These are phyloP conservation scores for Eurytoma adleriae DNA, from an alignment of 2,888 invertebrate genomes.

Conservation along the genomic window DNA sequence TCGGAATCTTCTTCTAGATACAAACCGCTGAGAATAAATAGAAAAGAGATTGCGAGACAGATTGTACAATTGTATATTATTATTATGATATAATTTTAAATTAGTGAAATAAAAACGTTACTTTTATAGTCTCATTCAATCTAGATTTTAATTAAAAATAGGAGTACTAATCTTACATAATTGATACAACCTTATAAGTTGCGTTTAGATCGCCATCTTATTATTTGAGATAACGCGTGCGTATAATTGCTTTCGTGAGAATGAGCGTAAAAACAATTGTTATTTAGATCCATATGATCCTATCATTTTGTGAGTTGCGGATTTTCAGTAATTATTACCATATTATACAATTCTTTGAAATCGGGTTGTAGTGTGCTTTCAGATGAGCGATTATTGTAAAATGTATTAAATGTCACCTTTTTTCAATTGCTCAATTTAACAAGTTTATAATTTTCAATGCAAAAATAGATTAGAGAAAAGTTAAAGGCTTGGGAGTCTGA, in stretches of 20 bases:
- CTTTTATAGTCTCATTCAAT: neutral
- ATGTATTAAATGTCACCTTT: neutral
- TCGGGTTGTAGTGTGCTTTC: constrained; percentile 20
- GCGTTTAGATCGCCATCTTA: constrained; percentile 30
- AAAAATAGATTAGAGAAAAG: neutral
- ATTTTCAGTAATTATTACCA: constrained; percentile 37
- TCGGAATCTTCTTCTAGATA: neutral
- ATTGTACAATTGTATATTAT: too few species aligned
- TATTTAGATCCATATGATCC: constrained; percentile 33
- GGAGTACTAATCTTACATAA: neutral
- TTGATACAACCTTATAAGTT: constrained; percentile 7
- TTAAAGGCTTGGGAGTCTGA: neutral
- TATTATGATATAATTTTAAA: too few species aligned
- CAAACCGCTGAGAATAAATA: too few species aligned
- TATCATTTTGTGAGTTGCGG: constrained; percentile 34
- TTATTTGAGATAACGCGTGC: constrained; percentile 33
- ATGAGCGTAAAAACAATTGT: constrained; percentile 44
- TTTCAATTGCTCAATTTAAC: neutral
- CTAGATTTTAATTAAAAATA: neutral
- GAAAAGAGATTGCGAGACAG: too few species aligned
- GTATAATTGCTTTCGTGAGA: constrained; percentile 55
- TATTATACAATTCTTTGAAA: constrained; percentile 44
- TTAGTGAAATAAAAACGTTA: neutral
- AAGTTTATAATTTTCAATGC: neutral
- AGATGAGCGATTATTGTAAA: constrained; percentile 19